A percentile compares a stretch with the other conserved stretches of the same genome.
phyloP scores from a whole-genome alignment of 2,113 vertebrate genomes.

The Sinocyclocheilus anshuiensis region DNA sequence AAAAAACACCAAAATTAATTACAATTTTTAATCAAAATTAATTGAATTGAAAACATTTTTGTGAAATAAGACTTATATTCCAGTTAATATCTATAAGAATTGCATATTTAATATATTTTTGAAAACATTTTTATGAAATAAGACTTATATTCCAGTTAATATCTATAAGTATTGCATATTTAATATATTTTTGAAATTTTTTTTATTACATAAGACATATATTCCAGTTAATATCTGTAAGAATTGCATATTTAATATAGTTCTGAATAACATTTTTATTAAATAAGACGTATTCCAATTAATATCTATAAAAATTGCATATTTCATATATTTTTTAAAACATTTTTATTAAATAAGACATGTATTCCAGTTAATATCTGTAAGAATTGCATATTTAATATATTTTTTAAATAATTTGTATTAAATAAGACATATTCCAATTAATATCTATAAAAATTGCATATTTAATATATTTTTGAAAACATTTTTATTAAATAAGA shows the following conservation, averaged over 20 bases:
- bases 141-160: not conserved
- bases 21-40: not conserved
- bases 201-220: not conserved
- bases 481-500: not conserved
- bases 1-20: not conserved
- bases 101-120: not conserved
- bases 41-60: not conserved
- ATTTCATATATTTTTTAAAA: too few species aligned
- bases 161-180: not conserved
- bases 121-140: not conserved
- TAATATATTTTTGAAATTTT: not conserved
- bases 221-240: too few species aligned
- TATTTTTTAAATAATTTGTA: too few species aligned
- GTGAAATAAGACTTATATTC: not conserved
- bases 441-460: not conserved
- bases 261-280: too few species aligned
- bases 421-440: too few species aligned
- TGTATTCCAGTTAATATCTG: too few species aligned
- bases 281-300: too few species aligned
- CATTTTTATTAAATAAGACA: too few species aligned
- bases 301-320: too few species aligned
- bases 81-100: not conserved
- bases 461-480: not conserved
- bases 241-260: too few species aligned
- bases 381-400: too few species aligned